phyloP scores from a whole-genome alignment of 1,140 invertebrate genomes.

The Temnothorax curvispinosus region DNA sequence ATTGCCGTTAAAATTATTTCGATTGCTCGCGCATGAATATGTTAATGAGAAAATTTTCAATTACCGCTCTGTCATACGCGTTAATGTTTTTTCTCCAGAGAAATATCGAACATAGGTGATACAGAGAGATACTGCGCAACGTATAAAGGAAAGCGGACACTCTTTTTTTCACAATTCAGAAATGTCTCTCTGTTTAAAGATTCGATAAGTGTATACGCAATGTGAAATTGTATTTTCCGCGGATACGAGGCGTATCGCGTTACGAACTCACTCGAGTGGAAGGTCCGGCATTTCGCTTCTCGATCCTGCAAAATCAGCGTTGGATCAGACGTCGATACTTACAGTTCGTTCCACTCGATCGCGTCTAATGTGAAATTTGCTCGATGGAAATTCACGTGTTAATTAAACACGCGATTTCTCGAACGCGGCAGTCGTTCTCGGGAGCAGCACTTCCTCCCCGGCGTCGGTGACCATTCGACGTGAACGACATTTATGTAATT shows the following conservation, averaged over 20 bases:
- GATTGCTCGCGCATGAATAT: slow-evolving; percentile 14
- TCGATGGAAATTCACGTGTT: slow-evolving; percentile 34
- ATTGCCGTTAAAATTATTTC: slow-evolving; percentile 46
- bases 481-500: slow-evolving; percentile 37
- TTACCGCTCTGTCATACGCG: slow-evolving; percentile 18
- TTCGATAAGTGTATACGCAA: not conserved
- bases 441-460: slow-evolving; percentile 28
- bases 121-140: not conserved
- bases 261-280: not conserved
- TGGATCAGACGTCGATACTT: slow-evolving; percentile 23
- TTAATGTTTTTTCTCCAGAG: not conserved
- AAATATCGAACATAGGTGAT: not conserved
- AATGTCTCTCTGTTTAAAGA: slow-evolving; percentile 16
- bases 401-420: slow-evolving; percentile 46
- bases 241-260: slow-evolving; percentile 7
- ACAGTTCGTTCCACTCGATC: slow-evolving; percentile 11
- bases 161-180: not conserved
- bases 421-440: not conserved
- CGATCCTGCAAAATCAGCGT: slow-evolving; percentile 12
- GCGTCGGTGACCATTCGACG: not conserved
- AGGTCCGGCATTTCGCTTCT: not conserved
- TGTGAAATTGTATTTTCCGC: slow-evolving; percentile 8
- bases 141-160: not conserved
- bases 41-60: slow-evolving; percentile 52
- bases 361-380: slow-evolving; percentile 32